Base-by-base conservation (phyloP, 2,888 invertebrate species). In the Lithosia quadra region DNA sequence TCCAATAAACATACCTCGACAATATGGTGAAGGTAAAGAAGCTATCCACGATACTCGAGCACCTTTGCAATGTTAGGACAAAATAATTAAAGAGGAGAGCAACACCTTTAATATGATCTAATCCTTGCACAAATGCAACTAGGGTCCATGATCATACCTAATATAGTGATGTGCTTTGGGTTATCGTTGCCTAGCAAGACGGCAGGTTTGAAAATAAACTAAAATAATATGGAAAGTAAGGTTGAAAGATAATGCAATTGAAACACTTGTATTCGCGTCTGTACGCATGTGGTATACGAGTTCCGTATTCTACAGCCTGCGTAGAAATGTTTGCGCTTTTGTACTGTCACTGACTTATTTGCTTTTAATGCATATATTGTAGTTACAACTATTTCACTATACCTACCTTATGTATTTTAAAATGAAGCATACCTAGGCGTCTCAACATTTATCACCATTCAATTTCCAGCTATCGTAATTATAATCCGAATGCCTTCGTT, bases 271-370 rank as follows among this genome's bases (percentile, higher is more conserved):
- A 80, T 76, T 74, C 72, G 67, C 68, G 81, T 85, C 78, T 85
- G 87, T 88, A 88, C 87, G 76, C 77, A 83, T 81, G 77, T 83
- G 74, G 72, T 79, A 77, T 73, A 77, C 79, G 60, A 60, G 60
- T 60, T 76, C 77, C 71, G 81, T 78, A 85, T 87, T 86, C 84
- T 85, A 82, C 81, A 82, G 84, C 77, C 76, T 71, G 78, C 77
- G 80, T 80, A 84, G 84, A 82, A 86, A 82, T 85, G 83, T 80
- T 79, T 81, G 77, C 80, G 84, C 87, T 85, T 88, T 90, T 89
- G 87, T 87, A 78, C 86, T 90, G 88, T 88, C 88, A 86, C 82
- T 84, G 77, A 82, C 82, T 84, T 86, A 86, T 85, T 86, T 83
- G 79, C 84, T 83, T 81, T 82, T 81, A 82, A 78, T 80, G 28